Evolutionary conservation across 2,888 invertebrate genomes (phyloP).

Genomic region (Gonocerus acuteangulatus): DNA sequence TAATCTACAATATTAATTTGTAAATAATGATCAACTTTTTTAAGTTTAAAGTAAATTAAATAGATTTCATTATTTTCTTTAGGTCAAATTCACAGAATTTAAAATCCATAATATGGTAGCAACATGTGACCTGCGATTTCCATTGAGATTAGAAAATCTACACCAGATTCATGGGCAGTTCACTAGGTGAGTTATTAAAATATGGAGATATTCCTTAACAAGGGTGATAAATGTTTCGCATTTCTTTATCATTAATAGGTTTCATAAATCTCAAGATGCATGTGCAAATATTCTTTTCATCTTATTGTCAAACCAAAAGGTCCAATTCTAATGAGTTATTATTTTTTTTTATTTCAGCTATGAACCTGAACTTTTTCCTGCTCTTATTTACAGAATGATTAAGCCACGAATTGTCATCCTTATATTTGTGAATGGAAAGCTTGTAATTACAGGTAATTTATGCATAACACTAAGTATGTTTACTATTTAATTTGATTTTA

Average conservation of each 20-base stretch:
- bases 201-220: too few species aligned
- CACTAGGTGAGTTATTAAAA: slow-evolving; percentile 40
- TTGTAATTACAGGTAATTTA: slow-evolving; percentile 75
- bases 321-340: too few species aligned
- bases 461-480: too few species aligned
- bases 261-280: too few species aligned
- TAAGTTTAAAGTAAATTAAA: too few species aligned
- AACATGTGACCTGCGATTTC: slow-evolving; percentile 67
- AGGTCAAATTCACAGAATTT: slow-evolving; percentile 71
- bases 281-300: too few species aligned
- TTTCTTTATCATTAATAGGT: too few species aligned
- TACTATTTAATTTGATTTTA: slow-evolving; percentile 9
- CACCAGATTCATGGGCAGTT: slow-evolving; percentile 67
- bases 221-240: too few species aligned
- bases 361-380: slow-evolving; percentile 97
- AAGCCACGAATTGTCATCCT: slow-evolving; percentile 89
- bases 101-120: slow-evolving; percentile 72
- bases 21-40: too few species aligned
- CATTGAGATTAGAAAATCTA: slow-evolving; percentile 62
- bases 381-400: slow-evolving; percentile 96
- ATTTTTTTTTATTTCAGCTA: slow-evolving; percentile 58
- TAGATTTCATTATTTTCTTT: slow-evolving; percentile 36
- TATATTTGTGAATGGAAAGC: slow-evolving; percentile 98
- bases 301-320: too few species aligned
- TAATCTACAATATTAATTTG: too few species aligned